Evolutionary conservation across 1,140 invertebrate species (phyloP).

Genomic region (Microplitis mediator): DNA sequence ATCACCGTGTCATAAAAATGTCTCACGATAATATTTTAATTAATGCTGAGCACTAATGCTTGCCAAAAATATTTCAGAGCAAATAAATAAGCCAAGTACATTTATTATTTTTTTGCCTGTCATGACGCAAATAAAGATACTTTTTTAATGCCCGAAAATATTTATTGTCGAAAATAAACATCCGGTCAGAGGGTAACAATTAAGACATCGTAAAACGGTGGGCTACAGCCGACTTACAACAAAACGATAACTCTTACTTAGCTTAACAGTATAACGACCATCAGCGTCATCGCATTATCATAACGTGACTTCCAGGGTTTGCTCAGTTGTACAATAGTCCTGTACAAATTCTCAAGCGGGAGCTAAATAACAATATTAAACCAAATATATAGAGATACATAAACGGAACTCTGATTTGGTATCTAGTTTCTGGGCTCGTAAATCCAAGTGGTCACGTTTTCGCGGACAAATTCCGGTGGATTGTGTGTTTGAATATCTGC

Average conservation of each 20-base stretch:
- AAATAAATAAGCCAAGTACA: too few relatives aligned
- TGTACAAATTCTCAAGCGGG: background rate
- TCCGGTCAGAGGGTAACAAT: constrained; percentile 9
- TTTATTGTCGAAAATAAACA: background rate
- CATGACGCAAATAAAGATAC: too few relatives aligned
- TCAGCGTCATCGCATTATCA: background rate
- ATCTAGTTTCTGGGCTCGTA: constrained; percentile 10
- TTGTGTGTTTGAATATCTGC: too few relatives aligned
- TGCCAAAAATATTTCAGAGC: too few relatives aligned
- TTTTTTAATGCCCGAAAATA: background rate
- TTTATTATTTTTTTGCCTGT: too few relatives aligned
- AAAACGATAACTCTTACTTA: background rate
- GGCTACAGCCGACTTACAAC: too few relatives aligned
- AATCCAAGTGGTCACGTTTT: constrained; percentile 15
- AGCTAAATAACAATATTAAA: background rate
- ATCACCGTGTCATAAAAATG: too few relatives aligned
- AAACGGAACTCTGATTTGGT: background rate
- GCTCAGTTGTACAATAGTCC: background rate
- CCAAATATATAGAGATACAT: background rate
- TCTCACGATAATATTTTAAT: too few relatives aligned
- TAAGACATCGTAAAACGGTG: constrained; percentile 6
- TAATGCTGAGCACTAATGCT: too few relatives aligned
- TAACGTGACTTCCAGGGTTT: background rate
- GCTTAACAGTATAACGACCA: background rate
- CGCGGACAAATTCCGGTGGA: constrained; percentile 12